phyloP scores from a whole-genome alignment of 2,797 vertebrate genomes.

The Cirrhinus mrigala region DNA sequence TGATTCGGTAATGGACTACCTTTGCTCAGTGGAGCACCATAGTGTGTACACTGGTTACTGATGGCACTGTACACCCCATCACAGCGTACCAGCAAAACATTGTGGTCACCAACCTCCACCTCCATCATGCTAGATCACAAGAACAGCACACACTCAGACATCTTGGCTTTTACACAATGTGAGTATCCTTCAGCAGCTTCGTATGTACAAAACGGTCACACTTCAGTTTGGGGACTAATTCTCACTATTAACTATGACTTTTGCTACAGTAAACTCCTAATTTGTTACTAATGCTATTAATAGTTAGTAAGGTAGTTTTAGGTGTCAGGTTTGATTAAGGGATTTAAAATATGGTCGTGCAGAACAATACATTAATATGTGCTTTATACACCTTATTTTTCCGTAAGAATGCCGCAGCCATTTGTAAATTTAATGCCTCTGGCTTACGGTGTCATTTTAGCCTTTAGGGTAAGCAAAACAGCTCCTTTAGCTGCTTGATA shows the following conservation, averaged over 20 bases:
- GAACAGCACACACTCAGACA: conserved; percentile 45
- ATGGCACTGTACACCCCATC: conserved; percentile 77
- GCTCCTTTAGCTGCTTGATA: too few species aligned
- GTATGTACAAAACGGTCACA: not conserved
- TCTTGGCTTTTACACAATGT: not conserved
- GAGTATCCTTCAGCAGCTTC: too few species aligned
- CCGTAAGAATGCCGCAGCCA: too few species aligned
- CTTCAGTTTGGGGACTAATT: not conserved
- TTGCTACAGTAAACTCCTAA: not conserved
- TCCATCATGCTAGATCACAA: conserved; percentile 80
- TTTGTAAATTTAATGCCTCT: too few species aligned
- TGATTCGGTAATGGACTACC: conserved; percentile 68
- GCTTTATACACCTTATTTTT: not conserved
- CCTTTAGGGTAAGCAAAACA: too few species aligned
- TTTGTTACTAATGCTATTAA: not conserved
- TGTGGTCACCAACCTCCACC: conserved; percentile 78
- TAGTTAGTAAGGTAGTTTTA: not conserved
- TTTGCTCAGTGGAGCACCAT: conserved; percentile 82
- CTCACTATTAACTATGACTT: not conserved
- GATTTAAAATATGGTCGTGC: not conserved
- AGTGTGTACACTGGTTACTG: conserved; percentile 85
- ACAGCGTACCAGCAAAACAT: conserved; percentile 79
- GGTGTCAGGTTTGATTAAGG: not conserved
- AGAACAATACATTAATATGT: not conserved
- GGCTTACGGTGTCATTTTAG: too few species aligned